Percentiles rank a stretch among this genome's conserved stretches.
Evolutionary conservation across 2,113 vertebrate genomes (phyloP).

Genomic region (Aviceda subcristata): DNA sequence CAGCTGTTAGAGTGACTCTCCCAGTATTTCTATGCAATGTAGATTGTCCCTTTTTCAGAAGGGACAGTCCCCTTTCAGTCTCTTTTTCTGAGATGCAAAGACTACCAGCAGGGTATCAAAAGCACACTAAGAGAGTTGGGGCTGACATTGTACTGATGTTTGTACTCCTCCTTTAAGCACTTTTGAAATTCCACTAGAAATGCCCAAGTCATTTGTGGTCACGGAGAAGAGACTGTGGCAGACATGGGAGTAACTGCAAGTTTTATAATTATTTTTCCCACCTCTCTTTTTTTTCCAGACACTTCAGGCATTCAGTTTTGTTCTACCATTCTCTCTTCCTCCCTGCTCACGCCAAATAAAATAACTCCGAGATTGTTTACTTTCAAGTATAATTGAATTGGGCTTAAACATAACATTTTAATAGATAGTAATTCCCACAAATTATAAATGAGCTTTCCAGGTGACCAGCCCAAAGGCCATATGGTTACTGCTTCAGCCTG

Average conservation of each 20-base stretch:
- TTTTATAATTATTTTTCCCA: background rate
- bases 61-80: background rate
- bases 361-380: background rate
- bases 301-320: background rate
- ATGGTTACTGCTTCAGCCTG: background rate
- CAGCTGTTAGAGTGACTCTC: background rate
- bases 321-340: background rate
- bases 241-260: background rate
- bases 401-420: background rate
- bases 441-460: background rate
- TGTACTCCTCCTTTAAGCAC: background rate
- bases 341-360: background rate
- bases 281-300: background rate
- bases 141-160: background rate
- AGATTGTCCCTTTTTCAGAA: background rate
- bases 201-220: background rate
- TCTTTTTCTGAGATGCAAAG: background rate
- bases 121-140: background rate
- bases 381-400: background rate
- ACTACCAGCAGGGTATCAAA: background rate
- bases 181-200: background rate
- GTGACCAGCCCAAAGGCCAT: background rate
- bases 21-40: background rate
- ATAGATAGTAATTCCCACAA: background rate
- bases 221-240: background rate